A percentile compares a stretch with the other conserved stretches of the same genome.
These are phyloP conservation scores for Sebastes goodei DNA, from an alignment of 2,797 vertebrate genomes.

Conservation along the genomic window DNA sequence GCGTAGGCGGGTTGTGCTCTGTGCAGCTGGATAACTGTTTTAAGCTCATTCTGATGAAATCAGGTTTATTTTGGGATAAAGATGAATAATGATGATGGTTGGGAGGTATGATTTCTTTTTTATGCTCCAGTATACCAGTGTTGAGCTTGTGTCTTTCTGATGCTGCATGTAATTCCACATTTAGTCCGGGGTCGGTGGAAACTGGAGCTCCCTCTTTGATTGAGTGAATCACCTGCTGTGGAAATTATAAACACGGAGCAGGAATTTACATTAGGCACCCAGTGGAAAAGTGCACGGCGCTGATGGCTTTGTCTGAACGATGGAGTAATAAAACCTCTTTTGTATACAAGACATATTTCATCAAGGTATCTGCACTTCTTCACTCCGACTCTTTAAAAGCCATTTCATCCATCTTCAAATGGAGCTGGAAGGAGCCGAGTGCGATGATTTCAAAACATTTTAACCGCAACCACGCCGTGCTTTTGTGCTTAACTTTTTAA, in stretches of 20 bases:
- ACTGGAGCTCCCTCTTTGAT: conserved; percentile 62
- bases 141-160: conserved; percentile 25
- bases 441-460: conserved; percentile 74
- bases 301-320: conserved; percentile 67
- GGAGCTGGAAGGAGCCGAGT: conserved; percentile 71
- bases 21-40: conserved; percentile 72
- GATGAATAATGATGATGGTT: conserved; percentile 6
- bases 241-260: conserved; percentile 78
- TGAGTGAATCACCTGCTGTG: conserved; percentile 80
- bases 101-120: not conserved
- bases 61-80: conserved; percentile 33
- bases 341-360: conserved; percentile 77
- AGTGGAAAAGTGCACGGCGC: conserved; percentile 73
- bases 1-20: conserved; percentile 49
- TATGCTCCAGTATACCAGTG: not conserved
- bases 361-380: conserved; percentile 78
- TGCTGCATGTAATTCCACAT: conserved; percentile 50
- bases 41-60: conserved; percentile 60
- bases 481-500: conserved; percentile 32
- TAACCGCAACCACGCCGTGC: conserved; percentile 56
- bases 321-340: conserved; percentile 80
- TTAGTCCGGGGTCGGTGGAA: conserved; percentile 51
- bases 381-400: conserved; percentile 80
- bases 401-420: conserved; percentile 83
- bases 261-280: conserved; percentile 80